These are phyloP conservation scores for Drosophila pachea DNA, from an alignment of 1,140 invertebrate species.

Conservation along the genomic window DNA sequence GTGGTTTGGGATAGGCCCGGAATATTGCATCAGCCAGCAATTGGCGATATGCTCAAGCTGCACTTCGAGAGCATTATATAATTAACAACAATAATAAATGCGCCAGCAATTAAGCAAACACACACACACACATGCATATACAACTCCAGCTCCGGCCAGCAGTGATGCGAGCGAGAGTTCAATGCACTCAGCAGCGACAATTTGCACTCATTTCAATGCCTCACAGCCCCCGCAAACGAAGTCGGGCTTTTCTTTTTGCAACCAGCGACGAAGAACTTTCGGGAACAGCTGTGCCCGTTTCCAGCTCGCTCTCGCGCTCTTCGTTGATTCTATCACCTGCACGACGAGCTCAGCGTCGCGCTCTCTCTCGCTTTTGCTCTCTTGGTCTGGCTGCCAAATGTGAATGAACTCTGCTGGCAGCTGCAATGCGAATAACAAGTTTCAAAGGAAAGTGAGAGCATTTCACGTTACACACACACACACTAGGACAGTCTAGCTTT, in stretches of 20 bases:
- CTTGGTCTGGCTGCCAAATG: slow-evolving; percentile 53
- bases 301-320: slow-evolving; percentile 23
- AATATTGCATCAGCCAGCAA: slow-evolving; percentile 28
- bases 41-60: slow-evolving; percentile 13
- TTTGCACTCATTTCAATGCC: slow-evolving; percentile 71
- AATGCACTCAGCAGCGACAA: slow-evolving; percentile 59
- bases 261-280: slow-evolving; percentile 50
- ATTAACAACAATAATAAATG: slow-evolving; percentile 13
- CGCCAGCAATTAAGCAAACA: slow-evolving; percentile 21
- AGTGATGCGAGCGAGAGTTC: slow-evolving; percentile 43
- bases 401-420: slow-evolving; percentile 73
- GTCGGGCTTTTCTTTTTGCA: slow-evolving; percentile 31
- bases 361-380: slow-evolving; percentile 39
- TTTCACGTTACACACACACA: slow-evolving; percentile 48
- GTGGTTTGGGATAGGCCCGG: slow-evolving; percentile 18
- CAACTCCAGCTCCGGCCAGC: neutral
- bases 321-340: slow-evolving; percentile 32
- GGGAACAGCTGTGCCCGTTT: slow-evolving; percentile 70
- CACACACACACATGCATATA: neutral
- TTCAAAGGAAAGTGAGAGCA: slow-evolving; percentile 78
- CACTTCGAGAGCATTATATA: slow-evolving; percentile 27
- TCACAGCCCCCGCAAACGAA: slow-evolving; percentile 39
- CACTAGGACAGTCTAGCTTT: too few species aligned
- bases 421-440: slow-evolving; percentile 76
- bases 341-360: slow-evolving; percentile 26